These are phyloP conservation scores for Silvanus unidentatus DNA, from an alignment of 2,888 invertebrate species.

Conservation along the genomic window DNA sequence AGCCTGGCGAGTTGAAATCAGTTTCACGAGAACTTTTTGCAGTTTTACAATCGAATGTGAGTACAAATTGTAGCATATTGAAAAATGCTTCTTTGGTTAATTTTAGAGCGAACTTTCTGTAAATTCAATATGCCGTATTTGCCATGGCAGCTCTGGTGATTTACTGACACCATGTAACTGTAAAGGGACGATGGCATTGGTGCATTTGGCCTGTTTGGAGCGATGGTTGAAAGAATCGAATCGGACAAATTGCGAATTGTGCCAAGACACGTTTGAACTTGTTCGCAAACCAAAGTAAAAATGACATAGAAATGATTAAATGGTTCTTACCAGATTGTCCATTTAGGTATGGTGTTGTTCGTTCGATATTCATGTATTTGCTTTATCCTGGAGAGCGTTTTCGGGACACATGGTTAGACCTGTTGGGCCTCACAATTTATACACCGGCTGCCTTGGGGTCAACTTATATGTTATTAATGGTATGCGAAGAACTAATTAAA, in stretches of 20 bases:
- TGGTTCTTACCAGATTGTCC: no score
- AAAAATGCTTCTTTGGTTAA: no score
- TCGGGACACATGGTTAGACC: slow-evolving; percentile 47
- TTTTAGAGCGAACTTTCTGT: slow-evolving; percentile 8
- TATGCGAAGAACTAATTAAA: slow-evolving; percentile 42
- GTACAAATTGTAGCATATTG: no score
- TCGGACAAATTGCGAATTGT: slow-evolving; percentile 52
- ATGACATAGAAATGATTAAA: no score
- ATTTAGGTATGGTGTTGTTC: slow-evolving; percentile 33
- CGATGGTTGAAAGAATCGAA: slow-evolving; percentile 53
- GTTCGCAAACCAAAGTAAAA: slow-evolving; percentile 43
- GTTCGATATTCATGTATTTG: slow-evolving; percentile 45
- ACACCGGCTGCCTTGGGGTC: slow-evolving; percentile 49
- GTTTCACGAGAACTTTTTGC: no score
- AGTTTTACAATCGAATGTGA: no score
- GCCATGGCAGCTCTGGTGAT: slow-evolving; percentile 44
- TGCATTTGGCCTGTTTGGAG: slow-evolving; percentile 54
- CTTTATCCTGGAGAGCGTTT: slow-evolving; percentile 44
- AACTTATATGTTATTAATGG: slow-evolving; percentile 43
- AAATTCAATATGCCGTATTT: slow-evolving; percentile 42
- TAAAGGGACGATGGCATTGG: slow-evolving; percentile 51
- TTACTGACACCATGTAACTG: slow-evolving; percentile 53
- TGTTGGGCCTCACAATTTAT: slow-evolving; percentile 48
- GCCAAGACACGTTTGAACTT: slow-evolving; percentile 50
- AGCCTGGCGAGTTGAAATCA: no score